Conservation (phyloP, 2,888 invertebrate genomes). For the Willowsia nigromaculata region DNA sequence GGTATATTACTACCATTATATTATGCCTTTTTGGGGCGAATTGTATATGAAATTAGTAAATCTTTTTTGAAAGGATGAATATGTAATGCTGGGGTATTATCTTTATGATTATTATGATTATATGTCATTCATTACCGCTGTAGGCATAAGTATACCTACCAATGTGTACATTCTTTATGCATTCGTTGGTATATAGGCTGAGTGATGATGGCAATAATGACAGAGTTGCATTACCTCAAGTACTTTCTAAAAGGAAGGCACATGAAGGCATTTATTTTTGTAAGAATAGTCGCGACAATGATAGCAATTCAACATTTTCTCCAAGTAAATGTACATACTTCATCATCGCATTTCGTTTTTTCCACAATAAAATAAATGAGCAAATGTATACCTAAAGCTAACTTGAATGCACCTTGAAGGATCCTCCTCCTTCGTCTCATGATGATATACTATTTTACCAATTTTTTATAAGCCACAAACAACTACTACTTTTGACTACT, state of each 20-base stretch:
- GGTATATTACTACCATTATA: not conserved
- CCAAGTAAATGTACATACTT: not conserved
- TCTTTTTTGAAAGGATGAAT: constrained; percentile 14
- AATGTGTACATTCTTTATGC: constrained; percentile 6
- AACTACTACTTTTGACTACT: constrained; percentile 48
- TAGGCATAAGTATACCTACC: not conserved
- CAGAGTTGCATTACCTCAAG: not conserved
- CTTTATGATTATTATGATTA: constrained; percentile 51
- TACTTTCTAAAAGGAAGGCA: not conserved
- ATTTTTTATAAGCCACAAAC: constrained; percentile 32
- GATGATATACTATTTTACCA: not conserved
- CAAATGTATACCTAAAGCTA: not conserved
- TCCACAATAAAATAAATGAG: too few species aligned
- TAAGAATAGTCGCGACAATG: not conserved
- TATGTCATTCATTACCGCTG: constrained; percentile 1
- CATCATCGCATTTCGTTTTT: not conserved
- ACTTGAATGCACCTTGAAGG: constrained; percentile 29
- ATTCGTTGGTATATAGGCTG: not conserved
- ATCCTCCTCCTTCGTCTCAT: constrained; percentile 38
- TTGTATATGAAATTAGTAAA: not conserved
- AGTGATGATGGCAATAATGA: constrained; percentile 15
- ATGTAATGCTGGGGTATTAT: constrained; percentile 36
- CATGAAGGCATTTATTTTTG: not conserved
- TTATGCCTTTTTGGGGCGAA: constrained; percentile 31
- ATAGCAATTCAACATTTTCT: not conserved